Percentiles rank a stretch among this genome's conserved stretches.
Evolutionary conservation across 2,888 invertebrate genomes (phyloP).

Genomic region (Vandiemenella viatica): DNA sequence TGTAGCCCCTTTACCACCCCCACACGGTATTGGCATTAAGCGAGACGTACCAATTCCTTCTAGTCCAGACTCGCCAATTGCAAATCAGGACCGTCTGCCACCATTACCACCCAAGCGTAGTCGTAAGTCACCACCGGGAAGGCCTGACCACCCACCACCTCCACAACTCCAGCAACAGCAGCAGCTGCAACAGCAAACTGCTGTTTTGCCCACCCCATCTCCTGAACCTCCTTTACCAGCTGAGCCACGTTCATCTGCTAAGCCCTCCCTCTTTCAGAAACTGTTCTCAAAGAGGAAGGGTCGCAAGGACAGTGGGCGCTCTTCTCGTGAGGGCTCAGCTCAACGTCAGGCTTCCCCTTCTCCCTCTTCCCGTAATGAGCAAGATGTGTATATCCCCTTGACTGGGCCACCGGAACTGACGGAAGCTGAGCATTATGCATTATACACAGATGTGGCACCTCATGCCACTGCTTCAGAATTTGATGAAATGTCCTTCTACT

Average conservation of each 20-base stretch:
- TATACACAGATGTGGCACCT: conserved; percentile 74
- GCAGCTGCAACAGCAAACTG: conserved; percentile 20
- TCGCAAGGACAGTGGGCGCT: neutral
- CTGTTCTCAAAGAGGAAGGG: conserved; percentile 17
- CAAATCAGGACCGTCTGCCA: conserved; percentile 49
- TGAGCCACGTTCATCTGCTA: neutral
- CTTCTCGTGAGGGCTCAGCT: neutral
- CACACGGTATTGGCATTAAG: conserved; percentile 8
- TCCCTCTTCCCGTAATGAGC: neutral
- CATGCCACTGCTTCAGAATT: conserved; percentile 77
- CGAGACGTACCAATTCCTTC: conserved; percentile 15
- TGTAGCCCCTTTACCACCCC: conserved; percentile 1
- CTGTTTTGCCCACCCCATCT: conserved; percentile 6
- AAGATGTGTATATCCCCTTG: conserved; percentile 18
- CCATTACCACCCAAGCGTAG: conserved; percentile 65
- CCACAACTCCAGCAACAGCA: conserved; percentile 52
- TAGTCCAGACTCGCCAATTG: conserved; percentile 37
- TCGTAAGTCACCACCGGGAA: conserved; percentile 21
- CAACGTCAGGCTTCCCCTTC: neutral
- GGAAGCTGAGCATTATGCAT: conserved; percentile 75
- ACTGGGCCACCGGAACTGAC: conserved; percentile 48
- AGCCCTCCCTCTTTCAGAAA: conserved; percentile 19
- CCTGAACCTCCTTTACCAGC: neutral
- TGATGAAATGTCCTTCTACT: conserved; percentile 75
- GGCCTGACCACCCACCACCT: conserved; percentile 9